Percentiles rank a stretch among this genome's conserved stretches.
Evolutionary conservation across 2,888 invertebrate genomes (phyloP).

Genomic region (Leptinotarsa haldemani): DNA sequence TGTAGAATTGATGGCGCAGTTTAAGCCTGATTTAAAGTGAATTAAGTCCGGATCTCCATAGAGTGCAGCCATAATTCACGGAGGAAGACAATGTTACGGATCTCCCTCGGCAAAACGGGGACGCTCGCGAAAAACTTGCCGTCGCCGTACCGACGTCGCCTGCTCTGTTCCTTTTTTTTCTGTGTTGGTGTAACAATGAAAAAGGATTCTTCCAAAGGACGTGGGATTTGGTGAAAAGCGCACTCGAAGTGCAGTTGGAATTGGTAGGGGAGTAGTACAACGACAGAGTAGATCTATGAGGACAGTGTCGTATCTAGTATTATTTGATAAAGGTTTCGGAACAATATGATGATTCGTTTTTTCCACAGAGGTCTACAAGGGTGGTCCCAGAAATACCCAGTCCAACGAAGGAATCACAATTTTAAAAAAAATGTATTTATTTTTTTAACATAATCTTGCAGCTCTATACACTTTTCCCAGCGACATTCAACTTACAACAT

Average conservation of each 20-base stretch:
- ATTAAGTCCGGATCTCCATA: slow-evolving; percentile 59
- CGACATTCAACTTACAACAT: no score
- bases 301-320: neutral
- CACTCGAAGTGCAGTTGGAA: neutral
- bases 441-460: no score
- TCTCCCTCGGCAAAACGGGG: slow-evolving; percentile 37
- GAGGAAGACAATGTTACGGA: slow-evolving; percentile 48
- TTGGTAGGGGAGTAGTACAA: neutral
- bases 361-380: no score
- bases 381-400: no score
- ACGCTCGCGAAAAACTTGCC: slow-evolving; percentile 20
- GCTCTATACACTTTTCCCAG: no score
- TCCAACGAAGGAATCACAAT: no score
- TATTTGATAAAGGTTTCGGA: neutral
- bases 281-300: neutral
- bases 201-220: slow-evolving; percentile 18
- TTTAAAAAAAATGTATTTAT: no score
- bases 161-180: slow-evolving; percentile 12
- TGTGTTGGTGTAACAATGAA: slow-evolving; percentile 28
- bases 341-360: no score
- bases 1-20: slow-evolving; percentile 57
- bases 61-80: slow-evolving; percentile 58
- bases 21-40: slow-evolving; percentile 59
- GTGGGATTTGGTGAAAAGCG: slow-evolving; percentile 34
- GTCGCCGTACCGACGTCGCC: slow-evolving; percentile 12